These are phyloP conservation scores for Microplitis manilae DNA, from an alignment of 2,888 invertebrate species.

Conservation along the genomic window DNA sequence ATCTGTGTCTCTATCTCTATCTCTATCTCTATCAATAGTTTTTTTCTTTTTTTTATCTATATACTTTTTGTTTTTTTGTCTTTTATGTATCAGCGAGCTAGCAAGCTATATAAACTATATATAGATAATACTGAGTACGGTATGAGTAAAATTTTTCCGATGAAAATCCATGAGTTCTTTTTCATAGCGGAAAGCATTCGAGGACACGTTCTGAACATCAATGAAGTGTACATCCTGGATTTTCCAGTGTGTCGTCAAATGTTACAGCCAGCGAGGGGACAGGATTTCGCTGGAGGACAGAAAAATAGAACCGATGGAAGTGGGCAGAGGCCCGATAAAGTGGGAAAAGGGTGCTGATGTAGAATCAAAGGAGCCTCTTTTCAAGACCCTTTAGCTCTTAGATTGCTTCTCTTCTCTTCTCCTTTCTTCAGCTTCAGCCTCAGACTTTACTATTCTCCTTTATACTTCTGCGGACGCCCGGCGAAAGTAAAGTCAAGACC, in stretches of 20 bases:
- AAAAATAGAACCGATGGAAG: no score
- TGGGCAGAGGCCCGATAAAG: neutral
- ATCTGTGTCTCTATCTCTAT: neutral
- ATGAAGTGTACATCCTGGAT: conserved; percentile 42
- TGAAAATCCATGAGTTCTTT: conserved; percentile 23
- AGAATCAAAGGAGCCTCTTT: conserved; percentile 39
- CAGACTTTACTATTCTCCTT: neutral
- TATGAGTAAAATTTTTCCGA: neutral
- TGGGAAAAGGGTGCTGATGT: conserved; percentile 6
- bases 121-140: neutral
- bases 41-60: neutral
- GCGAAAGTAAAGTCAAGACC: conserved; percentile 11
- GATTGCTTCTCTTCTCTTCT: conserved; percentile 6
- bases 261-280: conserved; percentile 9
- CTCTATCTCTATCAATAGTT: neutral
- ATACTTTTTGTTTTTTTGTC: neutral
- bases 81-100: neutral
- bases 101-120: neutral
- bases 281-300: no score
- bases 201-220: conserved; percentile 32
- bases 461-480: neutral
- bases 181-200: conserved; percentile 19
- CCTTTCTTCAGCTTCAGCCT: no score
- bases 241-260: conserved; percentile 14
- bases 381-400: conserved; percentile 10